phyloP scores from a whole-genome alignment of 2,797 vertebrate species.

The Xenopus petersii region DNA sequence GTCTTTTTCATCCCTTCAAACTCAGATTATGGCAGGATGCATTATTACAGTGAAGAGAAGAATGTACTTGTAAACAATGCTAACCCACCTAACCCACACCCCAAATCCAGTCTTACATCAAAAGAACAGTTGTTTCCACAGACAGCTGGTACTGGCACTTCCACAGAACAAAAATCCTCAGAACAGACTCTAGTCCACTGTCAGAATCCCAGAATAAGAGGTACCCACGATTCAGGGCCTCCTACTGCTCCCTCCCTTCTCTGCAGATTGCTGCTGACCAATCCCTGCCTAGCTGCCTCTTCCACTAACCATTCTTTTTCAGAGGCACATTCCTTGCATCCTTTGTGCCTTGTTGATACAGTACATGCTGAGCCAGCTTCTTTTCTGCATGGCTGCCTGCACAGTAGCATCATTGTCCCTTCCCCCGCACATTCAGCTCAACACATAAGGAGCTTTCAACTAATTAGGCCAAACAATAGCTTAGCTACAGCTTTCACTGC shows the following conservation, averaged over 20 bases:
- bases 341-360: constrained; percentile 38
- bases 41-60: no score
- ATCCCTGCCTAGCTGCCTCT: constrained; percentile 64
- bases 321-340: constrained; percentile 48
- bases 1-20: no score
- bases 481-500: constrained; percentile 47
- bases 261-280: constrained; percentile 71
- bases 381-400: constrained; percentile 35
- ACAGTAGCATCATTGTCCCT: constrained; percentile 36
- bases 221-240: constrained; percentile 36
- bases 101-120: no score
- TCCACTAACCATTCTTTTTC: constrained; percentile 42
- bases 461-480: constrained; percentile 68
- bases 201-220: constrained; percentile 12
- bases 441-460: constrained; percentile 56
- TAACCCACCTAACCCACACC: no score
- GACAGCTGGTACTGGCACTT: constrained; percentile 13
- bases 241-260: constrained; percentile 58
- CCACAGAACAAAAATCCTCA: constrained; percentile 30
- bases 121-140: no score
- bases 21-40: no score
- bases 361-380: constrained; percentile 48
- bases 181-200: constrained; percentile 17
- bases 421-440: constrained; percentile 40
- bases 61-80: no score